phyloP scores from a whole-genome alignment of 2,113 vertebrate genomes.

The Ascaphus truei region DNA sequence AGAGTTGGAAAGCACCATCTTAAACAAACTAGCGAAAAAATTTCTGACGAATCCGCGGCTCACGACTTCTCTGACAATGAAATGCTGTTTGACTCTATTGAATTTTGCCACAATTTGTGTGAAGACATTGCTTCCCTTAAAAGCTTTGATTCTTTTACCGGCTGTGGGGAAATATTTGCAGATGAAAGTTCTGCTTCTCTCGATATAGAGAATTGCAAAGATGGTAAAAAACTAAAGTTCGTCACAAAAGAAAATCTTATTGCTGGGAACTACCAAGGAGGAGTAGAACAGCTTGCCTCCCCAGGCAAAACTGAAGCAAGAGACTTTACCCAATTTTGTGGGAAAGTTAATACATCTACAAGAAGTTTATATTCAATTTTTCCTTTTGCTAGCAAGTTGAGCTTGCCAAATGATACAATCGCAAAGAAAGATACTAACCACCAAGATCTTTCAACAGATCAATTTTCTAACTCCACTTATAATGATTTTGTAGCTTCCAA shows the following conservation, averaged over 20 bases:
- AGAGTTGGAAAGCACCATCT: conserved; percentile 45
- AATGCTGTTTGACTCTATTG: conserved; percentile 65
- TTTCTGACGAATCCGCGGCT: conserved; percentile 47
- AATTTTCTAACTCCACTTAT: conserved; percentile 30
- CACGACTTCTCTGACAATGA: conserved; percentile 66
- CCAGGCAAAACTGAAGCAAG: conserved; percentile 61
- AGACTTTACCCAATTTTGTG: conserved; percentile 72
- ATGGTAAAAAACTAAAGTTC: conserved; percentile 36
- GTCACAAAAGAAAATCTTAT: conserved; percentile 49
- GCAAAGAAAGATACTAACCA: neutral
- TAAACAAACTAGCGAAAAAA: conserved; percentile 40
- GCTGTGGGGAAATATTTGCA: conserved; percentile 85
- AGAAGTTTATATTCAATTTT: conserved; percentile 51
- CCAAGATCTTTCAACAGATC: neutral
- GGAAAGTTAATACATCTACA: conserved; percentile 62
- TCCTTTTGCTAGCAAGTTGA: conserved; percentile 20
- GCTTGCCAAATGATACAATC: neutral
- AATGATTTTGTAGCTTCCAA: conserved; percentile 54
- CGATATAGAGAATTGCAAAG: conserved; percentile 54
- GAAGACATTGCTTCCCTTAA: conserved; percentile 77
- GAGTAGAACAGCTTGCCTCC: conserved; percentile 67
- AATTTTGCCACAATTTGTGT: conserved; percentile 61
- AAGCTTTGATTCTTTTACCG: conserved; percentile 80
- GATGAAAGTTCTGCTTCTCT: conserved; percentile 69
- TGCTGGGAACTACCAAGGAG: conserved; percentile 61